Evolutionary conservation across 2,113 vertebrate species (phyloP).

Genomic region (Plecturocebus donacophilus): DNA sequence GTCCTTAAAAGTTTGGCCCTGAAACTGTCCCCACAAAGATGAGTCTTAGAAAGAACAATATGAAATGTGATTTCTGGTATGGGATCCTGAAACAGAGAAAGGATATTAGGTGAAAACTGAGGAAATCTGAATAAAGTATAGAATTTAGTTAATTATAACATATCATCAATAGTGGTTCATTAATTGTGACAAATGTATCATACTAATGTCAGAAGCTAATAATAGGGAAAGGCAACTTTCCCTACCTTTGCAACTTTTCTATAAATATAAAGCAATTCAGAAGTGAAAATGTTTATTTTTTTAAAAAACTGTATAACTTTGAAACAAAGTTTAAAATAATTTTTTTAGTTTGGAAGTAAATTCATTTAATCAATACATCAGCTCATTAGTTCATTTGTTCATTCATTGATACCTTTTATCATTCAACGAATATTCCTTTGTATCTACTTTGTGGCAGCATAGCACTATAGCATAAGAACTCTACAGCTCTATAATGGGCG

Average conservation of each 20-base stretch:
- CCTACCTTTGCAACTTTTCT: not conserved
- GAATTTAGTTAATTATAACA: not conserved
- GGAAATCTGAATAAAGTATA: not conserved
- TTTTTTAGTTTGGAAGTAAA: not conserved
- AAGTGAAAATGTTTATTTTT: not conserved
- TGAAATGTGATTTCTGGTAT: not conserved
- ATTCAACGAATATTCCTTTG: not conserved
- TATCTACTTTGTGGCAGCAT: not conserved
- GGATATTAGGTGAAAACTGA: not conserved
- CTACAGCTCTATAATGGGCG: not conserved
- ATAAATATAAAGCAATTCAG: not conserved
- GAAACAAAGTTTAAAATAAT: not conserved
- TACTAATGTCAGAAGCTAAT: not conserved
- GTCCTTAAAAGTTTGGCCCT: not conserved
- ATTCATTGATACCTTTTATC: not conserved
- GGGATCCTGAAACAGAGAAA: not conserved
- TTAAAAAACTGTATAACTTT: not conserved
- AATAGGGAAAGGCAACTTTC: not conserved
- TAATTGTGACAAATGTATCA: not conserved
- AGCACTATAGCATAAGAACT: not conserved
- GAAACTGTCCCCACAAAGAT: not conserved
- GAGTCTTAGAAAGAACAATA: not conserved
- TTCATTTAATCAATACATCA: not conserved
- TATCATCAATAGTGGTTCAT: not conserved
- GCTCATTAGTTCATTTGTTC: not conserved